Percentiles rank a stretch among this genome's conserved stretches.
phyloP scores from a whole-genome alignment of 37 sponge, comb jelly and placozoan genomes.

The Theonella swinhoei region DNA sequence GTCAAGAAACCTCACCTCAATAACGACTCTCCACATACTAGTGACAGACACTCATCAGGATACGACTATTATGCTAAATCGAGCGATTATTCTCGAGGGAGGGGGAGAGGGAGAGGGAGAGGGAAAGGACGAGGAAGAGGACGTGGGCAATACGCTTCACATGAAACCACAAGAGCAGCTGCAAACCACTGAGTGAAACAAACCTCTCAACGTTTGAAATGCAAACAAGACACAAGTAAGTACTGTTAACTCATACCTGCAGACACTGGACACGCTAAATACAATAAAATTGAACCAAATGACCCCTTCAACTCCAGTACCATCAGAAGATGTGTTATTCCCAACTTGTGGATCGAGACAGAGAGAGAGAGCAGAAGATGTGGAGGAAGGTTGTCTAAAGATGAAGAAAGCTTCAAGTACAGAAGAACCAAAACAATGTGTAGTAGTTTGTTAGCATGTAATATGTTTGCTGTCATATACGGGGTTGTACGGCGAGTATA shows the following conservation, averaged over 20 bases:
- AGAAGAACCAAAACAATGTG: not conserved
- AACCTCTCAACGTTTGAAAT: not conserved
- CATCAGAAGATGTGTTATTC: not conserved
- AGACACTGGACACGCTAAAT: not conserved
- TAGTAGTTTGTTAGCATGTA: too few species aligned
- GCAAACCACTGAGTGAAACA: not conserved
- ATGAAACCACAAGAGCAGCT: not conserved
- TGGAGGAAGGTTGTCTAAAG: not conserved
- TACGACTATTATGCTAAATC: not conserved
- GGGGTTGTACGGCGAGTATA: too few species aligned
- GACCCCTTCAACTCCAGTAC: not conserved
- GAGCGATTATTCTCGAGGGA: not conserved
- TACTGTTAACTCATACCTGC: not conserved
- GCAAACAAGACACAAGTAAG: not conserved
- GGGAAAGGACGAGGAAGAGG: conserved; percentile 9
- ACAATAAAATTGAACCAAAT: not conserved
- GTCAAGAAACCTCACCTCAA: not conserved
- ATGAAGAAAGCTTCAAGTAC: not conserved
- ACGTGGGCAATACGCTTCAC: not conserved
- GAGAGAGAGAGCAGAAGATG: not conserved
- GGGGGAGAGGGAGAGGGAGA: not conserved
- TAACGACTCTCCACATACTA: not conserved
- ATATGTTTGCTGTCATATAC: too few species aligned
- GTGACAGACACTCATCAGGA: not conserved
- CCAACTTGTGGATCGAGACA: too few species aligned